Evolutionary conservation across 2,888 invertebrate species (phyloP).

Genomic region (Ochropacha duplaris): DNA sequence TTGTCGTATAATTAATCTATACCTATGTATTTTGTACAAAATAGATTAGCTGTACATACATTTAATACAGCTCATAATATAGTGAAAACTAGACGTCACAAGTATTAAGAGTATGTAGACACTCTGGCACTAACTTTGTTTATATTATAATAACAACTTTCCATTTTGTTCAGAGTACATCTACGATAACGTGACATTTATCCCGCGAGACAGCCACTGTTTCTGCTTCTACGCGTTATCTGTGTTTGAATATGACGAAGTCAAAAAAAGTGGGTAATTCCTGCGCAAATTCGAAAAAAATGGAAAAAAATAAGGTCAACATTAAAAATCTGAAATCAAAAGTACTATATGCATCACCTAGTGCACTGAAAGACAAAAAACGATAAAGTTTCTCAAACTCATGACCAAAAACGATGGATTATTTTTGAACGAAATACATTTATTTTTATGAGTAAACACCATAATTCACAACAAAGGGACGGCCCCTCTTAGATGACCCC

Average conservation of each 20-base stretch:
- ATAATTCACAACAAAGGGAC: conserved; percentile 3
- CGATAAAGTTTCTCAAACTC: background rate
- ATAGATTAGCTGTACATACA: too few relatives aligned
- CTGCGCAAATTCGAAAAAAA: background rate
- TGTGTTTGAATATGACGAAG: background rate
- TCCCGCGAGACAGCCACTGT: background rate
- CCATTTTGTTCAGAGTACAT: background rate
- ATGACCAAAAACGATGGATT: background rate
- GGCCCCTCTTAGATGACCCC: conserved; percentile 2
- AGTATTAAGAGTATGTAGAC: background rate
- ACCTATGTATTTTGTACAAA: too few relatives aligned
- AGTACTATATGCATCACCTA: too few relatives aligned
- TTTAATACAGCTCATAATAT: background rate
- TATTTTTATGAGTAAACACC: conserved; percentile 2
- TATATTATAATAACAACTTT: background rate
- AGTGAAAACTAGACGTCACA: background rate
- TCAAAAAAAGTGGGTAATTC: background rate
- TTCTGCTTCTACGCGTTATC: background rate
- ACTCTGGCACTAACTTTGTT: background rate
- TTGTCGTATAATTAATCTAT: too few relatives aligned
- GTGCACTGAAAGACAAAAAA: too few relatives aligned
- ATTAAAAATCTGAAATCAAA: too few relatives aligned
- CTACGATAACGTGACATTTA: background rate
- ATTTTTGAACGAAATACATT: background rate
- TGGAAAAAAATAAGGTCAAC: too few relatives aligned